These are phyloP conservation scores for Eristalis pertinax DNA, from an alignment of 2,888 invertebrate species.

Conservation along the genomic window DNA sequence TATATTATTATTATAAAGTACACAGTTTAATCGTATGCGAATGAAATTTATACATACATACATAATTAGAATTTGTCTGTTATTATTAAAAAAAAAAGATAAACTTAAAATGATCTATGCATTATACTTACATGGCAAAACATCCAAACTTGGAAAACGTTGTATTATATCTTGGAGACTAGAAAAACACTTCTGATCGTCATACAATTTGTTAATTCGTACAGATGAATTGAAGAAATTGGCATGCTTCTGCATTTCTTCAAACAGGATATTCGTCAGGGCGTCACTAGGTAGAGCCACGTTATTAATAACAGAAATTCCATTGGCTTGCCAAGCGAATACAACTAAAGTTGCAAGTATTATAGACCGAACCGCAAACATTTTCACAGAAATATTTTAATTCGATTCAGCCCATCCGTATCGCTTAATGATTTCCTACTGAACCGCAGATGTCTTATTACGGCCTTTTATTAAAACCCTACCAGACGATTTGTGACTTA, in stretches of 20 bases:
- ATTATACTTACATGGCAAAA: constrained; percentile 51
- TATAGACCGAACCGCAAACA: not conserved
- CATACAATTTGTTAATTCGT: not conserved
- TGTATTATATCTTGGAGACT: constrained; percentile 36
- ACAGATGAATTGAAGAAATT: not conserved
- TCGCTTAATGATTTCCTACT: constrained; percentile 17
- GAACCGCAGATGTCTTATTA: not conserved
- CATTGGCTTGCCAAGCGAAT: not conserved
- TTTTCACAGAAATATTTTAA: not conserved
- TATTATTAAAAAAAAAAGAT: not conserved
- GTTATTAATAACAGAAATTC: constrained; percentile 22
- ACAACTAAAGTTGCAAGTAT: not conserved
- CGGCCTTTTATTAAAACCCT: constrained; percentile 24
- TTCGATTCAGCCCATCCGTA: not conserved
- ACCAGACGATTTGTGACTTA: not conserved
- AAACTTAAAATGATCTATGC: not conserved
- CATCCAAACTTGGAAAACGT: constrained; percentile 29
- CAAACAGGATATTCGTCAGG: constrained; percentile 39
- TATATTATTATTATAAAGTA: not conserved
- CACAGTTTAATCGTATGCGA: too few relatives aligned
- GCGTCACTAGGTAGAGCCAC: constrained; percentile 25
- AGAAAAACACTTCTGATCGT: constrained; percentile 40
- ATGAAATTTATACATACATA: too few relatives aligned
- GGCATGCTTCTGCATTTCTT: constrained; percentile 11
- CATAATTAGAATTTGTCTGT: too few relatives aligned